phyloP scores from a whole-genome alignment of 2,113 vertebrate species.

The Setophaga petechia region DNA sequence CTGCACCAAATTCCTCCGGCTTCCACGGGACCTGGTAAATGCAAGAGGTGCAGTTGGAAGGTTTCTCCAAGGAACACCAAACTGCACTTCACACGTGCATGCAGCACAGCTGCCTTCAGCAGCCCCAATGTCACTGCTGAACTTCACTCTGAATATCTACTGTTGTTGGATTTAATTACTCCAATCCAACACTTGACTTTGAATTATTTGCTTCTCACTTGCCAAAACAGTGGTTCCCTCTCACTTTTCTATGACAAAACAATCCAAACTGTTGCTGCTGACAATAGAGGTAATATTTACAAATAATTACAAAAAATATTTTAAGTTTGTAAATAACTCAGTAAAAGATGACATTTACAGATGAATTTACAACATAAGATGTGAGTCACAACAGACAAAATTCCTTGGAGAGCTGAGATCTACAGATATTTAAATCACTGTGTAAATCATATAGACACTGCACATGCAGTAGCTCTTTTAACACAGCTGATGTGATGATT shows the following conservation, averaged over 20 bases:
- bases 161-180: neutral
- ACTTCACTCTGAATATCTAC: neutral
- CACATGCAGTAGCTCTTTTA: neutral
- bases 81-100: neutral
- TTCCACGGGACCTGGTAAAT: fast-evolving
- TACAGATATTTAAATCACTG: neutral
- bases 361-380: neutral
- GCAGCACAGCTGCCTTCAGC: neutral
- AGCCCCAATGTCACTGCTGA: neutral
- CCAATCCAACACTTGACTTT: neutral
- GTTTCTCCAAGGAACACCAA: neutral
- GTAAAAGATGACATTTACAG: neutral
- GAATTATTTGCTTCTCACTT: neutral
- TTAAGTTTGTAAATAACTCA: neutral
- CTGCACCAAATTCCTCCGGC: fast-evolving
- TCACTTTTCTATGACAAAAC: neutral
- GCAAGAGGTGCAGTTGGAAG: neutral
- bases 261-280: neutral
- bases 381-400: neutral
- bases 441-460: neutral
- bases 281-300: conserved; percentile 1
- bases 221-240: neutral
- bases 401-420: neutral
- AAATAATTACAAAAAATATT: neutral
- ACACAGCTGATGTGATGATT: neutral